Base-by-base conservation (phyloP, 2,797 vertebrate species). In the Microctenopoma lineatum region DNA sequence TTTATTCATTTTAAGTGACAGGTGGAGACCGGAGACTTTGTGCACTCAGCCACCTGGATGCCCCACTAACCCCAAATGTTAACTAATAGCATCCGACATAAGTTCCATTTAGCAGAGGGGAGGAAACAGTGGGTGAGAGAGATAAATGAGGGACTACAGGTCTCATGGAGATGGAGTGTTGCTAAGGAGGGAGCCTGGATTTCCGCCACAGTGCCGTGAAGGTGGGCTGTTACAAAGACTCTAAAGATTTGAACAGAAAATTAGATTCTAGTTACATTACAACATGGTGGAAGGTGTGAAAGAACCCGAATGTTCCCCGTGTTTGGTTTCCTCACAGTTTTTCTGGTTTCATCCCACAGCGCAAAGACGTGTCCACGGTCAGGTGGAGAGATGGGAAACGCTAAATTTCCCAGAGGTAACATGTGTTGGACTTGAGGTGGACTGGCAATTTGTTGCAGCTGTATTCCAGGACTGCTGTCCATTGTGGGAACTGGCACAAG, bases 1-100 rank as follows among this genome's bases (percentile, higher is more conserved):
- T 75, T 81, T 70, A 84, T 84, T 80, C 55, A 79, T 61, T 70
- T 56, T 47, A 67, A 58, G 45, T 71, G 83, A 78, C 75, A 74
- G 74, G 62, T 61, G 50, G 51, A 70, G 73, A 48, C 75, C 53
- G 53, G 18, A 62, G 54, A 77, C 46, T 58, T 55, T 70, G 65
- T 53, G 69, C 65, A 58, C 67, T 77, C 63, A 71, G 41, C 59
- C 67, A 84, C 69, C 78, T 75, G 73, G 77, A 79, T 77, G 76
- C 52, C 72, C 72, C 70, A 46, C 45, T 52, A 74, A 77, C 70
- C 72, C 54, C 36, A 48, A 67, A 74, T 65, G 26, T 76, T 59
- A 67, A 38, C 71, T 80, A 80, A 83, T 71, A 65, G 44, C 79
- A 66, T 65, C 65, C 0, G 59, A 83, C 79, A 66, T 26, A 27